Conservation (phyloP, 2,797 vertebrate genomes). For the Eidolon dupreanum region DNA sequence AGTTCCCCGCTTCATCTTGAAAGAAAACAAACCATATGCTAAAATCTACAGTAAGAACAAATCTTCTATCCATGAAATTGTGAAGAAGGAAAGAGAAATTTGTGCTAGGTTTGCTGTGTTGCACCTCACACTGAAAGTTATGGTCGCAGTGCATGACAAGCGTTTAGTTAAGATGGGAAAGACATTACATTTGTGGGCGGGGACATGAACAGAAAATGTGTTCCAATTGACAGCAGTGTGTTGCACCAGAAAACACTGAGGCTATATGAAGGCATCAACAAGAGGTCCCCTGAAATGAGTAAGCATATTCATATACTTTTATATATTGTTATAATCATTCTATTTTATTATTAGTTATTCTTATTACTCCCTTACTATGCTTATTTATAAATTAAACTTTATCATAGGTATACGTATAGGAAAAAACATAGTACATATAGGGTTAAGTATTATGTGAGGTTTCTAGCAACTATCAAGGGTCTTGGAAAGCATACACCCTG, state of each 20-base stretch:
- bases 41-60: too few species aligned
- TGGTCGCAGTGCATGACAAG: not conserved
- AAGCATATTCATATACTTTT: not conserved
- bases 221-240: not conserved
- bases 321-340: not conserved
- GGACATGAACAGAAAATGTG: not conserved
- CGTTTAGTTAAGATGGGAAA: not conserved
- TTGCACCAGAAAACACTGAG: not conserved
- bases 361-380: not conserved
- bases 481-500: not conserved
- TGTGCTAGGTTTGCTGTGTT: too few species aligned
- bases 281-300: not conserved
- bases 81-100: not conserved
- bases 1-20: too few species aligned
- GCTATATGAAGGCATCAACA: not conserved
- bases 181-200: not conserved
- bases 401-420: not conserved
- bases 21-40: too few species aligned
- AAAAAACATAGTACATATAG: not conserved
- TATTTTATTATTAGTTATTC: not conserved
- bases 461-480: not conserved
- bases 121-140: not conserved
- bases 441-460: not conserved
- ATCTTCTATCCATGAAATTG: too few species aligned
- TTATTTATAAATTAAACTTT: not conserved